Evolutionary conservation across 37 sponge, comb jelly and placozoan genomes (phyloP).

Genomic region (Hormiphora californensis): DNA sequence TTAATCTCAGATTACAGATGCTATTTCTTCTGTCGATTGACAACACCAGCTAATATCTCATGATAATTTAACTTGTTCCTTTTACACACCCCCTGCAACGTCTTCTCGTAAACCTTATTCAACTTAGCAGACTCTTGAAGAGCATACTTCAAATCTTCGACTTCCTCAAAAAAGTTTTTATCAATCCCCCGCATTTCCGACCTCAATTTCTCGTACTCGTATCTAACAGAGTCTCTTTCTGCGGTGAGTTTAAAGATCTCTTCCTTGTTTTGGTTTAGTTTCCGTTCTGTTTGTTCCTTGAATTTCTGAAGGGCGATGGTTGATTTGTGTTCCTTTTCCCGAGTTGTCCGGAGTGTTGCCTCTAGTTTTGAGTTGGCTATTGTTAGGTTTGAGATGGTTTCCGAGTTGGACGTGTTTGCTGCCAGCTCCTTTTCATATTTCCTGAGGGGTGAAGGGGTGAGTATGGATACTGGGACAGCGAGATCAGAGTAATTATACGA

Average conservation of each 20-base stretch:
- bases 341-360: background rate
- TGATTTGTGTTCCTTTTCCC: slow-evolving; percentile 41
- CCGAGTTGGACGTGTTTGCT: slow-evolving; percentile 24
- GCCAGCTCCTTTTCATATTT: slow-evolving; percentile 43
- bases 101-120: slow-evolving; percentile 48
- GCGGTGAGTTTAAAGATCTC: slow-evolving; percentile 26
- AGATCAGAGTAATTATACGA: no score
- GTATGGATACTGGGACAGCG: no score
- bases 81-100: slow-evolving; percentile 42
- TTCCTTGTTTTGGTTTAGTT: background rate
- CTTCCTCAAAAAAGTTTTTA: slow-evolving; percentile 42
- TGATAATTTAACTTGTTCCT: slow-evolving; percentile 27
- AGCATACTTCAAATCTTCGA: slow-evolving; percentile 51
- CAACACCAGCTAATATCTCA: no score
- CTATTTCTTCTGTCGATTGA: no score
- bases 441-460: background rate
- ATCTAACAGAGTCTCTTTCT: background rate
- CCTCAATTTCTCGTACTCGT: slow-evolving; percentile 9
- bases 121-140: slow-evolving; percentile 38
- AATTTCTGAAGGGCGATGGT: background rate
- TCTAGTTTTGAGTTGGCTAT: slow-evolving; percentile 12
- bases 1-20: no score
- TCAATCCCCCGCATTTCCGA: slow-evolving; percentile 43
- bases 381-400: slow-evolving; percentile 28
- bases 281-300: slow-evolving; percentile 9